Evolutionary conservation across 2,797 vertebrate genomes (phyloP).

Genomic region (Mastacembelus armatus): DNA sequence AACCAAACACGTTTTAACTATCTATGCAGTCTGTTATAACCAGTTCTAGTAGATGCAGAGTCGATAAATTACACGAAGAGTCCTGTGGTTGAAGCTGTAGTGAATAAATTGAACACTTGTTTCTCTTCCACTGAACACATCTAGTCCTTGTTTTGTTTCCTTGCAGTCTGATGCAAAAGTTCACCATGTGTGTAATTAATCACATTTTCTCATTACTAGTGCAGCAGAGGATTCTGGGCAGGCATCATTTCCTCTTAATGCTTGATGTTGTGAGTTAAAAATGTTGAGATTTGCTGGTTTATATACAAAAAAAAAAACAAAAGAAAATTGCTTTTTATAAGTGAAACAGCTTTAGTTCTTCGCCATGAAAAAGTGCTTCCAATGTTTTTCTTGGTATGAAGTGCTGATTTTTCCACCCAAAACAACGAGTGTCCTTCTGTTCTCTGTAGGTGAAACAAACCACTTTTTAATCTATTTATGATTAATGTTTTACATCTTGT

Average conservation of each 20-base stretch:
- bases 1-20: too few species aligned
- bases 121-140: background rate
- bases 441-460: conserved; percentile 23
- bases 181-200: background rate
- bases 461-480: conserved; percentile 6
- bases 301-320: too few species aligned
- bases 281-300: conserved; percentile 18
- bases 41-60: too few species aligned
- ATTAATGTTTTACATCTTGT: conserved; percentile 35
- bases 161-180: background rate
- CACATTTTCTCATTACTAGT: background rate
- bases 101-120: conserved; percentile 4
- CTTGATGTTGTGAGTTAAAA: conserved; percentile 7
- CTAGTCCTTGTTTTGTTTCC: background rate
- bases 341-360: conserved; percentile 42
- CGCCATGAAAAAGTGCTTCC: conserved; percentile 45
- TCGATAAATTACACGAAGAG: background rate
- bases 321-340: conserved; percentile 4
- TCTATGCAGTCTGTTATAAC: too few species aligned
- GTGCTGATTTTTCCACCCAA: conserved; percentile 16
- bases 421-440: conserved; percentile 4
- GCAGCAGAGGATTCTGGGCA: conserved; percentile 7
- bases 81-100: background rate
- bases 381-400: conserved; percentile 6
- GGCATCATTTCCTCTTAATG: background rate